Evolutionary conservation across 2,113 vertebrate genomes (phyloP), one percentile per base, ranked within the genome.

Genomic region (Brienomyrus longianalis): DNA sequence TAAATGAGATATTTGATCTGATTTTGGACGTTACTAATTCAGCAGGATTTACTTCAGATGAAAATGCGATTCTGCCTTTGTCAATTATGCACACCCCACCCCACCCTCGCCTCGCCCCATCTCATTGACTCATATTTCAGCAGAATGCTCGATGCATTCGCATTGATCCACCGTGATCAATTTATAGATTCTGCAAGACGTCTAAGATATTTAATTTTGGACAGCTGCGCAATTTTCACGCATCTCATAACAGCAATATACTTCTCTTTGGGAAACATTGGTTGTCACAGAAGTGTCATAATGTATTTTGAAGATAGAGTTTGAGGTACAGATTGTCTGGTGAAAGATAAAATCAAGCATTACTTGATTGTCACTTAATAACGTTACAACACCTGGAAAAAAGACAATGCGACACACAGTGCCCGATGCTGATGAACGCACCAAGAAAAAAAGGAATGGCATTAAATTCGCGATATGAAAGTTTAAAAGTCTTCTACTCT

Each of bases 21-120:
- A 77, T 86, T 35, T 86, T 35, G n/a, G 9, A 52, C 47, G n/a
- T 87, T 88, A 47, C 15, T 66, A 74, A 74, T 48, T 66, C 9
- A 35, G 56, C 31, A 39, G 35, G 45, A 50, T 74, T 31, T 13
- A 88, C 39, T 70, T 47, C 39, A 23, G 43, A 43, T 52, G 77
- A 48, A 77, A 83, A 59, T 47, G 39, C 19, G 23, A 80, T 17
- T 62, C 74, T 62, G 83, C 91, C 90, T 90, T 92, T 50, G 88
- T 89, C 74, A 92, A 90, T 94, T 91, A 91, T 90, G 45, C 90
- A 92, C 88, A 94, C 94, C 95, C 95, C 95, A 94, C 56, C 21
- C 56, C 62, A 66, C 94, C 95, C 95, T 91, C 92, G 27, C 52
- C 50, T 90, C 43, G 39, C 87, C 85, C 80, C 74, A 83, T n/a